phyloP scores from a whole-genome alignment of 2,888 invertebrate genomes.

The Dione juno region DNA sequence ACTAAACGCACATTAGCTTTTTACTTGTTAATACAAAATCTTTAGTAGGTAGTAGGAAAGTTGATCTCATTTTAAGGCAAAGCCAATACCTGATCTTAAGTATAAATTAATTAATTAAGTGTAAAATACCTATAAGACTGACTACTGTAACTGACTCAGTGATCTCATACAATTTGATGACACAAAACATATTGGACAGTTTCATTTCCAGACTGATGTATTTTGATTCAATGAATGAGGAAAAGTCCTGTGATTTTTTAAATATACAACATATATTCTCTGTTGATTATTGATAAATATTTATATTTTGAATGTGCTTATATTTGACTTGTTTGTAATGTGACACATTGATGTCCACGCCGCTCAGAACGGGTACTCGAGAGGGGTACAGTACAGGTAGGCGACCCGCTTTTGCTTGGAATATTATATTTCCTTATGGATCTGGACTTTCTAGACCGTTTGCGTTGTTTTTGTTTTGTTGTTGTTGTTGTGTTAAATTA shows the following conservation, averaged over 20 bases:
- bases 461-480: constrained; percentile 61
- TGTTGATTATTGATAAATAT: constrained; percentile 70
- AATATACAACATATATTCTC: constrained; percentile 54
- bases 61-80: constrained; percentile 7
- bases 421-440: constrained; percentile 44
- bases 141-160: constrained; percentile 47
- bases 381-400: constrained; percentile 79
- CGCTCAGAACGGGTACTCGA: constrained; percentile 77
- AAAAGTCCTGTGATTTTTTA: constrained; percentile 19
- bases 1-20: background rate
- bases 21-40: background rate
- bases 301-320: constrained; percentile 71
- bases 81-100: constrained; percentile 28
- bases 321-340: constrained; percentile 56
- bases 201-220: constrained; percentile 9
- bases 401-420: constrained; percentile 49
- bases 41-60: background rate
- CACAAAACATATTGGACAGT: constrained; percentile 1
- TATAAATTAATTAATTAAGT: constrained; percentile 43
- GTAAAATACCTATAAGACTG: constrained; percentile 60
- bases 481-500: constrained; percentile 66
- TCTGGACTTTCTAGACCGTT: constrained; percentile 45
- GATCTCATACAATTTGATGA: constrained; percentile 22
- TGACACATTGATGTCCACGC: constrained; percentile 64
- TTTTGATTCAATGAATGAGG: background rate